phyloP scores from a whole-genome alignment of 2,797 vertebrate genomes.

The Lacerta agilis region DNA sequence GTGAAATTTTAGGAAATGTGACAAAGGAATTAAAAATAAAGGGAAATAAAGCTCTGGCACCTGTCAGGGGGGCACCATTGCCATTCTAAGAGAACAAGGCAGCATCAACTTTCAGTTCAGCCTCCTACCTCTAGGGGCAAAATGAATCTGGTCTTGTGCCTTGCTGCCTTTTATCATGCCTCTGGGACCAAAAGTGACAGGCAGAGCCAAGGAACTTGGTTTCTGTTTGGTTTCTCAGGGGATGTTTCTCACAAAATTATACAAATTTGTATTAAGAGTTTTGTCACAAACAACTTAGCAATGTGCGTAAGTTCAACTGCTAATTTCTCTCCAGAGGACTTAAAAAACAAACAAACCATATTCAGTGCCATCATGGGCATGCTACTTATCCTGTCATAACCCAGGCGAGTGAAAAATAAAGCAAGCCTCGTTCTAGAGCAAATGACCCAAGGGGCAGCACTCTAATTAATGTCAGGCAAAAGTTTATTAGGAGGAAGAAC shows the following conservation, averaged over 20 bases:
- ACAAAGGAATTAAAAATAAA: too few species aligned
- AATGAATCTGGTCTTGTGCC: not conserved
- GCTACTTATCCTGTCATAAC: not conserved
- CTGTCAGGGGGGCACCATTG: too few species aligned
- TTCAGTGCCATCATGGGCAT: not conserved
- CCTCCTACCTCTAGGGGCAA: not conserved
- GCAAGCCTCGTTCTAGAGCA: not conserved
- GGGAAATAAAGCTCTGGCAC: too few species aligned
- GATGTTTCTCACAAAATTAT: not conserved
- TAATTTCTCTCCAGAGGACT: not conserved
- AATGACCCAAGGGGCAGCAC: not conserved
- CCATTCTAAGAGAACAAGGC: too few species aligned
- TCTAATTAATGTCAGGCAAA: not conserved
- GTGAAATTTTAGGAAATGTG: too few species aligned
- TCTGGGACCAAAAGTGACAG: not conserved
- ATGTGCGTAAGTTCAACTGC: not conserved
- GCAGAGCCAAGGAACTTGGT: not conserved
- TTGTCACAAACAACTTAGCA: not conserved
- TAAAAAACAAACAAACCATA: too few species aligned
- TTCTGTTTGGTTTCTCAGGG: not conserved
- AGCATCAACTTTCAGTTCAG: not conserved
- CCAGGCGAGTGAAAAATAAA: not conserved
- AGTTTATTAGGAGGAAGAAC: too few species aligned
- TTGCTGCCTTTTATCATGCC: not conserved
- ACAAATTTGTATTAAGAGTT: not conserved